Evolutionary conservation across 2,797 vertebrate genomes (phyloP), one percentile per base, ranked within the genome.

Genomic region (Peromyscus eremicus): DNA sequence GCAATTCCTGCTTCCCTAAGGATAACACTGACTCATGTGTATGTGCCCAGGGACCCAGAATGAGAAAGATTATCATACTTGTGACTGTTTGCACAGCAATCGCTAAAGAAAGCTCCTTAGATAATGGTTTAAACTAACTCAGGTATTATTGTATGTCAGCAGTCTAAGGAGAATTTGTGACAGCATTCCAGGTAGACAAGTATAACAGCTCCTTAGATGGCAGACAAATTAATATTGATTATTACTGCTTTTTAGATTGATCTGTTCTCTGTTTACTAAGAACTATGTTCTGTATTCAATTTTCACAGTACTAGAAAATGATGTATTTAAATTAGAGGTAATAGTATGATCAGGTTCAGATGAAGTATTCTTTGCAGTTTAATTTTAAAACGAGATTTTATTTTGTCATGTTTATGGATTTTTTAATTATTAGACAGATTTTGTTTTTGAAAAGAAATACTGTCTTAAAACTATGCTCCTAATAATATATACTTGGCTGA

Each of bases 231-330:
- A 82, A 89, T 73, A 19, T 64, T 85, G 73, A 68, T 89, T 79
- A 68, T 92, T 94, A 49, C 0, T 96, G 43, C 77, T 29, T 79
- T 95, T 95, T 93, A 52, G 34, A 94, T 95, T 91, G 79, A 57
- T 91, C 92, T 84, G 16, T 62, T 92, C 10, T 37, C 40, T 73
- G 10, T 80, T 92, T 17, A 86, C 7, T 89, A 94, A 55, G 10
- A 92, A 40, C 49, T 85, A 0, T 91, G 40, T 73, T 95, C 34
- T 49, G 6, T 75, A 89, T 91, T 93, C 88, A 85, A 5, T 87
- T 96, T 95, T 91, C 23, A 55, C 73, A 88, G 32, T 70, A 60
- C 32, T 92, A 92, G 80, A 90, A 96, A 97, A 93, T 88, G 27
- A 13, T 62, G 1, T 66, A 40, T 92, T 91, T 96, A 90, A 91